Percentiles rank a stretch among this genome's conserved stretches.
phyloP scores from a whole-genome alignment of 2,888 invertebrate genomes.

The Aphodius sticticus region DNA sequence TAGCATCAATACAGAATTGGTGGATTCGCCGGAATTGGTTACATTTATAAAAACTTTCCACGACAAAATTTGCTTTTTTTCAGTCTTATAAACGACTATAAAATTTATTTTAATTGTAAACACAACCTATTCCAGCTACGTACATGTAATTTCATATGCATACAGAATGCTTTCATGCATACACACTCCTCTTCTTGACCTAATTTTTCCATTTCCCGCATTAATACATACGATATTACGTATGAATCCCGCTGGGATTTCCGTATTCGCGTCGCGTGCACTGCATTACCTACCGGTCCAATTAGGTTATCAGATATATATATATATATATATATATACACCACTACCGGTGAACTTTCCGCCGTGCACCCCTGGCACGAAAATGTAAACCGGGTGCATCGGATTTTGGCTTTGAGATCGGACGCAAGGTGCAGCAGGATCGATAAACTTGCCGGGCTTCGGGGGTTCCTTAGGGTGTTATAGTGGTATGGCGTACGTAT shows the following conservation, averaged over 20 bases:
- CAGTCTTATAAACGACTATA: too few species aligned
- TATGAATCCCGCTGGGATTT: background rate
- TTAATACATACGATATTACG: background rate
- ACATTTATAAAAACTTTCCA: too few species aligned
- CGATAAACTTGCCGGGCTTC: background rate
- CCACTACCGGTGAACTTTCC: background rate
- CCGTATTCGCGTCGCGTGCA: background rate
- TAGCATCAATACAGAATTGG: too few species aligned
- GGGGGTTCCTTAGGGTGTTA: background rate
- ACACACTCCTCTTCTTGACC: background rate
- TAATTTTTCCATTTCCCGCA: background rate
- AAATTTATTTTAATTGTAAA: too few species aligned
- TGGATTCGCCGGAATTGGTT: too few species aligned
- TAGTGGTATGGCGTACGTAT: background rate
- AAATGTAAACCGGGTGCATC: constrained; percentile 4
- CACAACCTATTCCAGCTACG: too few species aligned
- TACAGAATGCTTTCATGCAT: background rate
- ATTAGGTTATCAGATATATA: background rate
- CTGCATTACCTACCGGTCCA: background rate
- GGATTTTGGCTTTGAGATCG: background rate
- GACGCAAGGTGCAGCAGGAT: background rate
- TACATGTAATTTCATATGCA: background rate
- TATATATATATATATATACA: background rate
- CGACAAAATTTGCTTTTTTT: too few species aligned
- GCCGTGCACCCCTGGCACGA: background rate